phyloP scores from a whole-genome alignment of 2,888 invertebrate genomes.

The Tinea pellionella region DNA sequence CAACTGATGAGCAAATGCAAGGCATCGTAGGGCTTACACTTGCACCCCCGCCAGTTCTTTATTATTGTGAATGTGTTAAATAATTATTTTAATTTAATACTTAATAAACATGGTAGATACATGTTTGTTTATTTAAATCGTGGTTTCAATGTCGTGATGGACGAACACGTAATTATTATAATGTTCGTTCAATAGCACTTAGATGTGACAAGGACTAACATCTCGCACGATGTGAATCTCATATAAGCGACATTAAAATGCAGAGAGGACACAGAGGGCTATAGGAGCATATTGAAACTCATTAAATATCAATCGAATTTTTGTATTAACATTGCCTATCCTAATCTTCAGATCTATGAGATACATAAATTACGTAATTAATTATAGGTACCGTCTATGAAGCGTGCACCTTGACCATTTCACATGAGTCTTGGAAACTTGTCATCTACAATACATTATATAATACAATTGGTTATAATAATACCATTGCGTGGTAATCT shows the following conservation, averaged over 20 bases:
- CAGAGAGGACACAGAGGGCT: background rate
- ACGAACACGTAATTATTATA: slow-evolving; percentile 8
- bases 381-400: background rate
- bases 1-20: slow-evolving; percentile 61
- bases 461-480: background rate
- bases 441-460: background rate
- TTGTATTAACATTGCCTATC: slow-evolving; percentile 4
- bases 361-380: slow-evolving; percentile 8
- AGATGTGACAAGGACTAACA: slow-evolving; percentile 5
- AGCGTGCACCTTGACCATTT: background rate
- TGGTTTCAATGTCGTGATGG: slow-evolving; percentile 22
- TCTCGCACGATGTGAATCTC: background rate
- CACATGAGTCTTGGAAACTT: background rate
- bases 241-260: background rate
- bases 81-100: background rate
- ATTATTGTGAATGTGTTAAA: slow-evolving; percentile 32
- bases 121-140: slow-evolving; percentile 23
- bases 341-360: slow-evolving; percentile 6
- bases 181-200: slow-evolving; percentile 5
- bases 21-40: slow-evolving; percentile 83
- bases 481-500: slow-evolving; percentile 4
- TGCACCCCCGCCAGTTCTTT: slow-evolving; percentile 68
- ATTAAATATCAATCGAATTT: slow-evolving; percentile 4
- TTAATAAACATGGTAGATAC: slow-evolving; percentile 14
- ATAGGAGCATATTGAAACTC: background rate